Percentiles rank a stretch among this genome's conserved stretches.
Evolutionary conservation across 2,113 vertebrate genomes (phyloP).

Genomic region (Leptobrachium ailaonicum): DNA sequence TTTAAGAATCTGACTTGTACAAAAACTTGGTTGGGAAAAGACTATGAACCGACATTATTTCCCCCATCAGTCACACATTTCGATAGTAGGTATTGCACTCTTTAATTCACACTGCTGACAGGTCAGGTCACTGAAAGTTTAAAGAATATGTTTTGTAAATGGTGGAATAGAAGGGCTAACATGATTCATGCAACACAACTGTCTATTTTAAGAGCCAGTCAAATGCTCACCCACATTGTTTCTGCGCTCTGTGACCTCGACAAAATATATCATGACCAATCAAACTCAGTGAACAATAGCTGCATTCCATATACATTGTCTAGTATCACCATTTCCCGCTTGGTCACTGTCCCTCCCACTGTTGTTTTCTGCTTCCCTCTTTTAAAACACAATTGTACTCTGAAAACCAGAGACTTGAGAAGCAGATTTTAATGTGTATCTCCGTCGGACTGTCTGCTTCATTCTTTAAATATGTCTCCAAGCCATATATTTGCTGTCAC

Average conservation of each 20-base stretch:
- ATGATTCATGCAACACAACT: background rate
- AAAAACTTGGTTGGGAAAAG: no score
- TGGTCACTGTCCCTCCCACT: slow-evolving; percentile 27
- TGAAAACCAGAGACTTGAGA: background rate
- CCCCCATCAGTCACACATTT: no score
- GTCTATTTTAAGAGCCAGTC: background rate
- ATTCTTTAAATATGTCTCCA: slow-evolving; percentile 33
- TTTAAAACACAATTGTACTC: slow-evolving; percentile 11
- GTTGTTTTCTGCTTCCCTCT: slow-evolving; percentile 18
- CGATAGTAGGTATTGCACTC: background rate
- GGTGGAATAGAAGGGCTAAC: background rate
- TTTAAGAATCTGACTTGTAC: no score
- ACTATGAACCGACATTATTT: no score
- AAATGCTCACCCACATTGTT: background rate
- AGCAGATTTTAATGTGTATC: slow-evolving; percentile 22
- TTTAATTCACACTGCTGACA: background rate
- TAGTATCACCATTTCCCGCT: slow-evolving; percentile 25
- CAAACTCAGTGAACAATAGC: slow-evolving; percentile 30
- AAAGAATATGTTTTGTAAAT: no score
- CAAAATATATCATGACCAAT: slow-evolving; percentile 19
- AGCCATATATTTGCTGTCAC: slow-evolving; percentile 23
- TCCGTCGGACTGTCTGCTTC: slow-evolving; percentile 15
- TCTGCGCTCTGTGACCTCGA: slow-evolving; percentile 9
- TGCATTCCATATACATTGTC: slow-evolving; percentile 31
- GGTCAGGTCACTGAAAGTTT: slow-evolving; percentile 7